These are phyloP conservation scores for Drosophila atroscutellata DNA, from an alignment of 2,888 invertebrate species.

Conservation along the genomic window DNA sequence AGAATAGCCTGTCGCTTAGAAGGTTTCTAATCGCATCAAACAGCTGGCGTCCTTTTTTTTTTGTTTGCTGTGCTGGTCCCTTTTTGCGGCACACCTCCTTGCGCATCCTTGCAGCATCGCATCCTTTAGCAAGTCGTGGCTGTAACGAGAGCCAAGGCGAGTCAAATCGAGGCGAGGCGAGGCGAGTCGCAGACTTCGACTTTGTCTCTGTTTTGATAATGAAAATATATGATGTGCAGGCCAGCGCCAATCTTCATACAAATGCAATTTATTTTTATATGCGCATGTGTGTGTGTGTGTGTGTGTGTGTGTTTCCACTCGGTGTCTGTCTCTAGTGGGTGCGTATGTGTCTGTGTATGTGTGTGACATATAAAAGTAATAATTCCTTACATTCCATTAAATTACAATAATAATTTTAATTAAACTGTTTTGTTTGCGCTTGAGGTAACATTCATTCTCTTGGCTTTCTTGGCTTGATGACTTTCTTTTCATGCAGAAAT, in stretches of 20 bases:
- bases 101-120: constrained; percentile 5
- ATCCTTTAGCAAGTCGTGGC: constrained; percentile 12
- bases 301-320: constrained; percentile 18
- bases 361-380: constrained; percentile 68
- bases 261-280: constrained; percentile 81
- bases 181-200: constrained; percentile 39
- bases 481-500: constrained; percentile 51
- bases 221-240: constrained; percentile 81
- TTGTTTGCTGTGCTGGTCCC: constrained; percentile 38
- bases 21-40: constrained; percentile 70
- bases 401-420: constrained; percentile 81
- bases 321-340: constrained; percentile 15
- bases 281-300: constrained; percentile 36
- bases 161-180: constrained; percentile 24
- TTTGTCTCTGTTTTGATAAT: constrained; percentile 80
- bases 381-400: constrained; percentile 79
- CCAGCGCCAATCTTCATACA: constrained; percentile 79
- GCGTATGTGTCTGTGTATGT: constrained; percentile 6
- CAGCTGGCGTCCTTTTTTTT: constrained; percentile 62
- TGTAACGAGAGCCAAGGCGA: neutral
- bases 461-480: constrained; percentile 46
- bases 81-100: constrained; percentile 47
- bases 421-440: constrained; percentile 76
- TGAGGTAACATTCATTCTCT: constrained; percentile 62
- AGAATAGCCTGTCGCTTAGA: constrained; percentile 23